Percentiles rank a stretch among this genome's conserved stretches.
phyloP scores from a whole-genome alignment of 2,113 vertebrate species.

The Muntiacus reevesi region DNA sequence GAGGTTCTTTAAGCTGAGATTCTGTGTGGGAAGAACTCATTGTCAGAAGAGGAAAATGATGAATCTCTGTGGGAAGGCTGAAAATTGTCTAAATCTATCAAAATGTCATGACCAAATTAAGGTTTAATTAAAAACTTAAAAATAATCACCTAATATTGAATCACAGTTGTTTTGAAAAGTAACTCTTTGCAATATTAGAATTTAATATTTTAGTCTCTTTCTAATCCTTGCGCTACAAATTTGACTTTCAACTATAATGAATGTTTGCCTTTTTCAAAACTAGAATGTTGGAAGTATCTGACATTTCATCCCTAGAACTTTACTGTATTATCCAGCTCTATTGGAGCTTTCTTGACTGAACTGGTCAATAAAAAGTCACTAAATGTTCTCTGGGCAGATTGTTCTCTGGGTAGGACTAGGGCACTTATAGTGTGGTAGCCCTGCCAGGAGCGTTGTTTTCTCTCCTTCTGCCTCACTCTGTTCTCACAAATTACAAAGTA shows the following conservation, averaged over 20 bases:
- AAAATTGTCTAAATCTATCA: constrained; percentile 51
- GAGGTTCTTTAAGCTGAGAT: neutral
- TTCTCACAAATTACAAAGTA: constrained; percentile 4
- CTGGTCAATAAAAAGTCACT: neutral
- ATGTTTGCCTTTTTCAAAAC: neutral
- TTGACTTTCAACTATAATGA: neutral
- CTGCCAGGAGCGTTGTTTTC: neutral
- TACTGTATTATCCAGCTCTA: neutral
- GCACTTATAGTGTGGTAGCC: neutral
- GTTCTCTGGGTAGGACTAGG: neutral
- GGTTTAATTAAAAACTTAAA: constrained; percentile 54
- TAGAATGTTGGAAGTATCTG: neutral
- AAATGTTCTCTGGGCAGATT: neutral
- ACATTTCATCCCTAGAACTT: neutral
- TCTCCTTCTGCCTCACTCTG: neutral
- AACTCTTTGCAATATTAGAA: neutral
- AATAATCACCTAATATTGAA: neutral
- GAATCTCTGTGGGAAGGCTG: constrained; percentile 42
- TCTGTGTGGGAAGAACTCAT: constrained; percentile 59
- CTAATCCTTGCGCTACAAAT: neutral
- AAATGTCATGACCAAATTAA: constrained; percentile 60
- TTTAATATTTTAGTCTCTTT: constrained; percentile 13
- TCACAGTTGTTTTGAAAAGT: constrained; percentile 9
- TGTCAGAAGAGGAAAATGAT: constrained; percentile 44
- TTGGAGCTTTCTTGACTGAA: neutral